Percentiles rank a stretch among this genome's conserved stretches.
phyloP scores from a whole-genome alignment of 1,140 invertebrate genomes.

The Potamilus streckersoni region DNA sequence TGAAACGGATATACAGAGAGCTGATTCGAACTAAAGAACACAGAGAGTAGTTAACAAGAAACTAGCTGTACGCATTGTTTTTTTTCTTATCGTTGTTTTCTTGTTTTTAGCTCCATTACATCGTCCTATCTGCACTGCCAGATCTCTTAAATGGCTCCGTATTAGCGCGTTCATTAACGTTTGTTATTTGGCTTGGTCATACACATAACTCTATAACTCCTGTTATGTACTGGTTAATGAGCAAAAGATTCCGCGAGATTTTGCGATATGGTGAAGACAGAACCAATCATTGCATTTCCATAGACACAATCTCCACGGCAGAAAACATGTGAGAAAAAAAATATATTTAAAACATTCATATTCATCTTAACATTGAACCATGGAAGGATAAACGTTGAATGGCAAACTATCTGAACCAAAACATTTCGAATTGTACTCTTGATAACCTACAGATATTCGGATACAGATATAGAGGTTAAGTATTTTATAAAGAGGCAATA shows the following conservation, averaged over 20 bases:
- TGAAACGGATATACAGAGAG: slow-evolving; percentile 68
- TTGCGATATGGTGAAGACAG: slow-evolving; percentile 32
- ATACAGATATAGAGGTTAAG: too few relatives aligned
- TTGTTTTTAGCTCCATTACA: slow-evolving; percentile 94
- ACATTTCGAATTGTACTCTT: too few relatives aligned
- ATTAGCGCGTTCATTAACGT: slow-evolving; percentile 63
- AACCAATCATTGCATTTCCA: slow-evolving; percentile 8
- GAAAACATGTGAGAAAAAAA: too few relatives aligned
- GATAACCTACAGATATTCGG: too few relatives aligned
- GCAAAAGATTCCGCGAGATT: slow-evolving; percentile 71
- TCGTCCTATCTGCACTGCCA: slow-evolving; percentile 75
- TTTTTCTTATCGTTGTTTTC: slow-evolving; percentile 91
- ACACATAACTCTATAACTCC: slow-evolving; percentile 83
- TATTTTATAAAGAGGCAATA: too few relatives aligned
- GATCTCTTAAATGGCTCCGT: slow-evolving; percentile 71
- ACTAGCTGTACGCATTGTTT: slow-evolving; percentile 90
- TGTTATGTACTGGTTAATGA: slow-evolving; percentile 82
- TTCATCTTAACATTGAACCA: too few relatives aligned
- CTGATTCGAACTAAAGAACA: slow-evolving; percentile 73
- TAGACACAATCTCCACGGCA: too few relatives aligned
- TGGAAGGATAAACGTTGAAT: too few relatives aligned
- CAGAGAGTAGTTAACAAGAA: slow-evolving; percentile 83
- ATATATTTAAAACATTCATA: too few relatives aligned
- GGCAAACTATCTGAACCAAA: too few relatives aligned
- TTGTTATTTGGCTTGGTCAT: slow-evolving; percentile 79